Conservation (phyloP, 2,113 vertebrate genomes). For the Hirundichthys speculiger region DNA sequence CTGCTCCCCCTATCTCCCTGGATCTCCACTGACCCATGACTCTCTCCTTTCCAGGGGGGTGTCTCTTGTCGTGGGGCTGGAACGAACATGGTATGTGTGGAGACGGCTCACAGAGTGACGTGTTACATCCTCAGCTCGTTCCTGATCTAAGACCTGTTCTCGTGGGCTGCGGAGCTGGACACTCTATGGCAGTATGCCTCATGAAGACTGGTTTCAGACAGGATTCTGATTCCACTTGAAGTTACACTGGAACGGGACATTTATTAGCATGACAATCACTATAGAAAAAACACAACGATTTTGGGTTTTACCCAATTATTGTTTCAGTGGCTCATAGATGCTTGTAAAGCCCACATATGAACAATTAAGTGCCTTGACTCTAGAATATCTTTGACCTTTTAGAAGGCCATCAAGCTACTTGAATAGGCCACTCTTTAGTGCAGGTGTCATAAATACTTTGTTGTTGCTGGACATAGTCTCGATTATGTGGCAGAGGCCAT, state of each 20-base stretch:
- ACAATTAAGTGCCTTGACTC: conserved; percentile 16
- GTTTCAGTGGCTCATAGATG: conserved; percentile 7
- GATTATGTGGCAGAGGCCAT: conserved; percentile 51
- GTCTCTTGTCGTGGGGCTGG: conserved; percentile 93
- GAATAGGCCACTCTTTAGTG: conserved; percentile 11
- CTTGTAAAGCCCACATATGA: conserved; percentile 1
- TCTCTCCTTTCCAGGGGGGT: conserved; percentile 75
- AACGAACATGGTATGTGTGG: conserved; percentile 97
- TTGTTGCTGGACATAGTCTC: conserved; percentile 21
- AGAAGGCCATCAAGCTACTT: conserved; percentile 10
- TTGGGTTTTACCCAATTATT: conserved; percentile 6
- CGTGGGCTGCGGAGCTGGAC: conserved; percentile 92
- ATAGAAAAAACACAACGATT: conserved; percentile 9
- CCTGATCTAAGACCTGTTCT: conserved; percentile 72
- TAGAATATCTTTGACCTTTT: conserved; percentile 19
- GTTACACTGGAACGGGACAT: conserved; percentile 2
- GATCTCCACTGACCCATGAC: conserved; percentile 56
- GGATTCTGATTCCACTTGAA: conserved; percentile 15
- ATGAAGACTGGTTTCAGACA: conserved; percentile 9
- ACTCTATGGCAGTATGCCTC: conserved; percentile 87
- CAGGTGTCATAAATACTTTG: conserved; percentile 36
- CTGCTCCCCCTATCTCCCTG: conserved; percentile 3
- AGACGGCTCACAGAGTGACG: conserved; percentile 80
- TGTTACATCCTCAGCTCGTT: conserved; percentile 79
- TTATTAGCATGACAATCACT: conserved; percentile 12